Evolutionary conservation across 2,797 vertebrate genomes (phyloP), one percentile per base, ranked within the genome.

Genomic region (Nasua narica): DNA sequence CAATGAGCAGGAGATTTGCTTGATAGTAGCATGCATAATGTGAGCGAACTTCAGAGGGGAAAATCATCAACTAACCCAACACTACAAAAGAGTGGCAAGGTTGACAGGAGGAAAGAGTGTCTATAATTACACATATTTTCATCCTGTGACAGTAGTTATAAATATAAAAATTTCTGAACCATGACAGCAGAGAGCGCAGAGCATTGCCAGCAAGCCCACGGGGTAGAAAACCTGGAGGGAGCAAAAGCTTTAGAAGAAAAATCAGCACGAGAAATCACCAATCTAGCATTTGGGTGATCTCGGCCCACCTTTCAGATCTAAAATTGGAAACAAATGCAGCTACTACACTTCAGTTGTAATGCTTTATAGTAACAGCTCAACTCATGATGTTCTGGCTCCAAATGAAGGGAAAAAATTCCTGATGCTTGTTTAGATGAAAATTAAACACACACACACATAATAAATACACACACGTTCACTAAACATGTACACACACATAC

Each of bases 141-240:
- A 87, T 88, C 56, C 62, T 81, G 43, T 69, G 37, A 89, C 43
- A 90, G 29, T 13, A 96, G 84, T 91, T 91, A 89, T n/a, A 96
- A 95, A 93, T 74, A 96, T 65, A 95, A 89, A 70, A 86, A 37
- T 6, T 27, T 90, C 50, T 89, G 86, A 89, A 91, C 60, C 48
- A 52, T 78, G 29, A 82, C 89, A 74, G 29, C 67, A 29, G 74
- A 90, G n/a, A 93, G 70, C 70, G 12, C 9, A 91, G 14, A 77
- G 12, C 48, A 78, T 92, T 88, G 92, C 48, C n/a, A 37, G 62
- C 19, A 88, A 56, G 37, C 46, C 67, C 18, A 13, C 1, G 19
- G 69, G 76, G 19, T 48, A 95, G n/a, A 83, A 95, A 94, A 67
- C 23, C 32, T 69, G 89, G 96, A 92, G 50, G 2, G 25, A 95